Conservation (phyloP, 1,140 invertebrate genomes). For the Aphaenogaster rudis region DNA sequence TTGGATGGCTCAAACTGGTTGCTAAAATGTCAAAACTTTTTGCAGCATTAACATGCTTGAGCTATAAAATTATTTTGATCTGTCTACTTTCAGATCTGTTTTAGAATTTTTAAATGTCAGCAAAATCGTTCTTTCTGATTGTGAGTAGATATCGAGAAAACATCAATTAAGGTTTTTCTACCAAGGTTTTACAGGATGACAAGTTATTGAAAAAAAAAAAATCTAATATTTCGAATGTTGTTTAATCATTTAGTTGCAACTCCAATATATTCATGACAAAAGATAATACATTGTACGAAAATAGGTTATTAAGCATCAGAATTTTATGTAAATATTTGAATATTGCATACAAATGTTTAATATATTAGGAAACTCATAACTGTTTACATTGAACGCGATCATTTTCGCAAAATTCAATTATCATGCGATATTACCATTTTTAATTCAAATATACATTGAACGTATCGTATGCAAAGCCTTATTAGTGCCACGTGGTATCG, state of each 20-base stretch:
- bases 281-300: background rate
- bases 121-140: no score
- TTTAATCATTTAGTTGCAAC: background rate
- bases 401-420: background rate
- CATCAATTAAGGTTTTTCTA: background rate
- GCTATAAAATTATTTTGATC: no score
- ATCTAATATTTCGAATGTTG: background rate
- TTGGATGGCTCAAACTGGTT: no score
- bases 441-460: slow-evolving; percentile 6
- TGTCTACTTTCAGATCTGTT: no score
- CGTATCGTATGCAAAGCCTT: background rate
- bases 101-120: no score
- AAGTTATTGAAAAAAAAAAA: background rate
- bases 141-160: background rate
- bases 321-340: slow-evolving; percentile 15
- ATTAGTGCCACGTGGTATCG: background rate
- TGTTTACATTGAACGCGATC: background rate
- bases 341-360: slow-evolving; percentile 18
- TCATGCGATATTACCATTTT: background rate
- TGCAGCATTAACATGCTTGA: no score
- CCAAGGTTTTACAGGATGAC: background rate
- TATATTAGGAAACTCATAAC: background rate
- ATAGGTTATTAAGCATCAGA: background rate
- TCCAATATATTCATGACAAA: background rate
- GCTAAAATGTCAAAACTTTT: no score